A percentile compares a stretch with the other conserved stretches of the same genome.
Evolutionary conservation across 2,888 invertebrate genomes (phyloP).

Genomic region (Drosophila parthenogenetica): DNA sequence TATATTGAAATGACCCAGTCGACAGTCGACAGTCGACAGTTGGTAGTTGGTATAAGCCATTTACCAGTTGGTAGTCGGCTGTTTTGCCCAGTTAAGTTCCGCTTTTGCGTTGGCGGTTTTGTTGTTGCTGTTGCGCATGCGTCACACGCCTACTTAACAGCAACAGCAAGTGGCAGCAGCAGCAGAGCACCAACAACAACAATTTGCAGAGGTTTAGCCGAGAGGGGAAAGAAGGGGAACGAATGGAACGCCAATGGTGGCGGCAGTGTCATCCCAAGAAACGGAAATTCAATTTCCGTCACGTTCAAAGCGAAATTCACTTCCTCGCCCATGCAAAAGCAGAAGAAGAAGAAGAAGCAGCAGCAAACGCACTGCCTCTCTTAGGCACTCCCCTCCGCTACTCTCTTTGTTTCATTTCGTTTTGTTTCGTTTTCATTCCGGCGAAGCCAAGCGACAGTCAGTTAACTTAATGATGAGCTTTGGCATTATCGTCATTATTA

Average conservation of each 20-base stretch:
- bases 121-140: slow-evolving; percentile 50
- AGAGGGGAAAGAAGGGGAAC: slow-evolving; percentile 12
- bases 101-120: slow-evolving; percentile 29
- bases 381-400: no score
- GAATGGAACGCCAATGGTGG: slow-evolving; percentile 44
- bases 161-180: slow-evolving; percentile 18
- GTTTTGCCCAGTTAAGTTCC: slow-evolving; percentile 53
- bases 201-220: slow-evolving; percentile 23
- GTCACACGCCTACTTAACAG: slow-evolving; percentile 57
- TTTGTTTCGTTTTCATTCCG: slow-evolving; percentile 46
- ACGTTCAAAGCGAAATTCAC: slow-evolving; percentile 68
- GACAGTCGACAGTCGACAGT: slow-evolving; percentile 50
- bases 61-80: no score
- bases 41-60: no score
- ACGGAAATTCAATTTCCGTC: slow-evolving; percentile 80
- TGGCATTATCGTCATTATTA: slow-evolving; percentile 61
- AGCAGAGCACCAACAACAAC: slow-evolving; percentile 22
- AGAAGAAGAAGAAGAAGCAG: slow-evolving; percentile 31
- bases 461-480: slow-evolving; percentile 54
- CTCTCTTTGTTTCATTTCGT: slow-evolving; percentile 29
- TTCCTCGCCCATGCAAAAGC: slow-evolving; percentile 64
- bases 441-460: slow-evolving; percentile 36
- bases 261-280: slow-evolving; percentile 70
- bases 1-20: slow-evolving; percentile 53
- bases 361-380: slow-evolving; percentile 2